phyloP scores from a whole-genome alignment of 2,888 invertebrate species.

The Drosophila leonis region DNA sequence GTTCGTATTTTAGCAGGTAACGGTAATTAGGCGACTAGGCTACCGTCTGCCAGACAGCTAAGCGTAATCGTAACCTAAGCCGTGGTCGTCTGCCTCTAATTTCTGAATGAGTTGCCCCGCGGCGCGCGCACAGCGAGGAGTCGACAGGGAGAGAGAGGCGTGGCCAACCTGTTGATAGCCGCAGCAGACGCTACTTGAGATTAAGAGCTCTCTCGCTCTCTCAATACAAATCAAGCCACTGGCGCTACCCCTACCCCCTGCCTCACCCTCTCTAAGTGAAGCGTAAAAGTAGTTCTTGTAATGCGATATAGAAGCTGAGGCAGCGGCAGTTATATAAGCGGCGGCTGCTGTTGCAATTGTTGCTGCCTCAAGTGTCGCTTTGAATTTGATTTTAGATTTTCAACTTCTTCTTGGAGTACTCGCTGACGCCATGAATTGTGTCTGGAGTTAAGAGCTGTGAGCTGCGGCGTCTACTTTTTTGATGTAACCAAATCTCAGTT shows the following conservation, averaged over 20 bases:
- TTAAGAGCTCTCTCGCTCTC: conserved; percentile 64
- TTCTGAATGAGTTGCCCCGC: conserved; percentile 76
- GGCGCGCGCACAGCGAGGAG: conserved; percentile 59
- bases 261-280: not conserved
- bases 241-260: not conserved
- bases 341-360: conserved; percentile 1
- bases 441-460: conserved; percentile 29
- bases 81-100: conserved; percentile 49
- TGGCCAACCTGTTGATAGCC: conserved; percentile 71
- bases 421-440: conserved; percentile 48
- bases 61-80: conserved; percentile 9
- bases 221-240: conserved; percentile 44
- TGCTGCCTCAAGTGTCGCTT: conserved; percentile 51
- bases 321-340: conserved; percentile 31
- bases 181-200: conserved; percentile 70
- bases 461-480: conserved; percentile 41
- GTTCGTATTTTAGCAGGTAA: conserved; percentile 54
- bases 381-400: conserved; percentile 23
- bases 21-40: conserved; percentile 75
- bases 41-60: conserved; percentile 58
- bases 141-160: conserved; percentile 38
- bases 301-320: conserved; percentile 40
- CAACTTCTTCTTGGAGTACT: conserved; percentile 15
- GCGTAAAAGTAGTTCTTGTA: conserved; percentile 57
- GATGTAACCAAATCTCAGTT: conserved; percentile 50